Percentiles rank a stretch among this genome's conserved stretches.
Conservation (phyloP, 2,797 vertebrate species). For the Otolemur crassicaudatus region DNA sequence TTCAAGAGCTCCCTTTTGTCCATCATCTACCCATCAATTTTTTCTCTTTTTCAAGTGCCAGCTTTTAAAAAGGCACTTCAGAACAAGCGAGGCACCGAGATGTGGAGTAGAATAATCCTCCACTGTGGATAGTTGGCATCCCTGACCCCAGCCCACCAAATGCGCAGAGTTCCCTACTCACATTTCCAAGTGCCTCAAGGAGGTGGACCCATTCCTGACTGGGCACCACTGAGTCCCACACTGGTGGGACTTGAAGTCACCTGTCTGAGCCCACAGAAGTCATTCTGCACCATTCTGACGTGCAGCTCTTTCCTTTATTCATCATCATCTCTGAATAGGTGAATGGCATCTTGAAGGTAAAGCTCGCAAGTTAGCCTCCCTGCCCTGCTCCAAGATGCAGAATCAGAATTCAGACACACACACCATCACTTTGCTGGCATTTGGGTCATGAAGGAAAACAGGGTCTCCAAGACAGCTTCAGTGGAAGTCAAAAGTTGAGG, state of each 20-base stretch:
- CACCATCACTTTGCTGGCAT: not conserved
- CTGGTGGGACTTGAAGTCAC: not conserved
- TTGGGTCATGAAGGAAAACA: not conserved
- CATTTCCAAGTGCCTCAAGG: not conserved
- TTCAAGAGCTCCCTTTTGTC: not conserved
- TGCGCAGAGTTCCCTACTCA: not conserved
- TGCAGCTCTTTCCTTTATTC: not conserved
- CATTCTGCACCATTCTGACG: not conserved
- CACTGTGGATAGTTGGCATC: too few relatives aligned
- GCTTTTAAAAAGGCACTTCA: constrained; percentile 15
- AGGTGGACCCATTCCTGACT: not conserved
- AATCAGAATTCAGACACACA: not conserved
- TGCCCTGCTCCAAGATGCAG: not conserved
- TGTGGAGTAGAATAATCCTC: not conserved
- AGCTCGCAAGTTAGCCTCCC: not conserved
- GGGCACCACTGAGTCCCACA: too few relatives aligned
- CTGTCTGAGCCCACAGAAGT: not conserved
- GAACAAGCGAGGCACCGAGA: not conserved
- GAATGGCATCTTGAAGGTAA: not conserved
- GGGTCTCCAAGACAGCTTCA: not conserved
- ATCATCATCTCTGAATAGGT: not conserved
- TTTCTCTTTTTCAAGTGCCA: not conserved
- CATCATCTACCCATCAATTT: not conserved
- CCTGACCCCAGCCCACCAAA: not conserved
- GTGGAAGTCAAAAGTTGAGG: not conserved